A percentile compares a stretch with the other conserved stretches of the same genome.
Conservation (phyloP, 2,888 invertebrate species). For the Andrena camellia region DNA sequence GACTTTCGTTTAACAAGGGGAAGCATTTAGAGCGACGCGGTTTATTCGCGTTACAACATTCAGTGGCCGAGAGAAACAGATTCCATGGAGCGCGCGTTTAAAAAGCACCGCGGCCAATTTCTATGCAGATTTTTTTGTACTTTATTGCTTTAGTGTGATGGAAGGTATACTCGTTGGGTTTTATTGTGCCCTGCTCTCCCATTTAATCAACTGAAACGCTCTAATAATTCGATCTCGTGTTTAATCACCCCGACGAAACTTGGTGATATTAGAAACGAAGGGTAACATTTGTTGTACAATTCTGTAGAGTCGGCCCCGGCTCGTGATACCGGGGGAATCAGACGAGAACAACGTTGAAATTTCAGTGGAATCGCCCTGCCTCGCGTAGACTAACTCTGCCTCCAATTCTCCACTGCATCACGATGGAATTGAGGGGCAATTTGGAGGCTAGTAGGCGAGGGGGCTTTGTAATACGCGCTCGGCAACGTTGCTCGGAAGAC, state of each 20-base stretch:
- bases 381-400: not conserved
- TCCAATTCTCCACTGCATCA: not conserved
- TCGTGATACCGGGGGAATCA: not conserved
- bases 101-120: not conserved
- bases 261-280: too few species aligned
- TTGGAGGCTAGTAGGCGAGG: not conserved
- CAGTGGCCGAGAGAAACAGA: constrained; percentile 4
- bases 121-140: not conserved
- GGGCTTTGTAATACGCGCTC: not conserved
- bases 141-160: not conserved
- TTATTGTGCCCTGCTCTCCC: not conserved
- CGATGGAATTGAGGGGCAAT: not conserved
- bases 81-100: not conserved
- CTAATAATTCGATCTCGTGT: not conserved
- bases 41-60: constrained; percentile 5
- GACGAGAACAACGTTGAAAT: not conserved
- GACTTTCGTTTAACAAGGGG: constrained; percentile 7
- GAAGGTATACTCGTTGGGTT: not conserved
- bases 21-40: not conserved
- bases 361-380: not conserved
- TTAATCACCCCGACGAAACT: not conserved
- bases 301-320: too few species aligned
- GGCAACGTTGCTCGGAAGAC: not conserved
- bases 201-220: not conserved
- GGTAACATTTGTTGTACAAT: too few species aligned